Conservation (phyloP, 1,140 invertebrate species). For the Drusus annulatus region DNA sequence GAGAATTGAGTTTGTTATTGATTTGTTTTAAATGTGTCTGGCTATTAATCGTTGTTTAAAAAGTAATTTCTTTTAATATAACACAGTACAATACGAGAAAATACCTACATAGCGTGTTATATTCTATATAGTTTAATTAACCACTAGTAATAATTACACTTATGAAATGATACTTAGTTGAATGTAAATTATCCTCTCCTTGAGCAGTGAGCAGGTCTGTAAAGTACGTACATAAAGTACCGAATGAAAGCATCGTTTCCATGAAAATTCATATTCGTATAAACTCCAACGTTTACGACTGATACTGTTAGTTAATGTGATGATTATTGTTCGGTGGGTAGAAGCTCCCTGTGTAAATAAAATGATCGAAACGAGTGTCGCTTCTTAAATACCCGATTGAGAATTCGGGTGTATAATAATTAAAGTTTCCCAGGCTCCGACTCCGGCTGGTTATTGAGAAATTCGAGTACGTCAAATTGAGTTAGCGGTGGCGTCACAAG, state of each 20-base stretch:
- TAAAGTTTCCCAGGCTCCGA: constrained; percentile 29
- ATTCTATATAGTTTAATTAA: no score
- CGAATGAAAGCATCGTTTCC: neutral
- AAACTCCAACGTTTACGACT: neutral
- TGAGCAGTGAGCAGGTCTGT: neutral
- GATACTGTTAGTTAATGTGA: neutral
- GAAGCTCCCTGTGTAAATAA: constrained; percentile 2
- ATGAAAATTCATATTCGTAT: constrained; percentile 28
- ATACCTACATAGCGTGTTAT: no score
- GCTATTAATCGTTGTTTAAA: no score
- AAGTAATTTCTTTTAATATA: no score
- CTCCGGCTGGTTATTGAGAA: constrained; percentile 34
- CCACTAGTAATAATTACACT: no score
- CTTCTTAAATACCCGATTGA: constrained; percentile 8
- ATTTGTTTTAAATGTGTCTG: no score
- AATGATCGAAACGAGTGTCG: constrained; percentile 33
- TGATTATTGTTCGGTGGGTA: neutral
- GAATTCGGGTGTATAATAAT: constrained; percentile 19
- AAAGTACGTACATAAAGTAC: neutral
- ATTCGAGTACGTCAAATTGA: constrained; percentile 40
- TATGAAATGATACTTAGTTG: no score
- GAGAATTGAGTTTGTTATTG: no score
- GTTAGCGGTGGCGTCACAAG: constrained; percentile 36
- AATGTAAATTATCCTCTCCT: no score
- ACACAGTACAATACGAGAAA: no score